Evolutionary conservation across 2,797 vertebrate species (phyloP).

Genomic region (Acrocephalus scirpaceus): DNA sequence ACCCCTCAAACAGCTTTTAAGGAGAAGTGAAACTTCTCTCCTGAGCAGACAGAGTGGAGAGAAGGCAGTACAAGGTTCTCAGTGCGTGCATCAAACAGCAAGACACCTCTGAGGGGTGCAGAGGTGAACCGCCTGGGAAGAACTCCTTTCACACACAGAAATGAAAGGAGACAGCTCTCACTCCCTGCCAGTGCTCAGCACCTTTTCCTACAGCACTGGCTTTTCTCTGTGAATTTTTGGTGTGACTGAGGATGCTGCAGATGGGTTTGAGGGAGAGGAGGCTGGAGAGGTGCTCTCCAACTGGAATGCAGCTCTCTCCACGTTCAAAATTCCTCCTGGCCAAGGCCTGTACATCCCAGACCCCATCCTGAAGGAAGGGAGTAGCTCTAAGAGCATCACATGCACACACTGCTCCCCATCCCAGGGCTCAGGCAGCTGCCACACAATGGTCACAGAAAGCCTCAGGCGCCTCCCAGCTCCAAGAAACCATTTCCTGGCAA

Average conservation of each 20-base stretch:
- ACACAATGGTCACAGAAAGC: accelerated
- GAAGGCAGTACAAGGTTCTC: not conserved
- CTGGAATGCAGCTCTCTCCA: not conserved
- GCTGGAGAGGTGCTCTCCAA: not conserved
- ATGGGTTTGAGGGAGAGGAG: not conserved
- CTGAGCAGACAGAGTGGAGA: not conserved
- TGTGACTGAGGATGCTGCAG: not conserved
- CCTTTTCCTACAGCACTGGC: not conserved
- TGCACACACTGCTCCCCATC: not conserved
- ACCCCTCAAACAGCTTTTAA: not conserved
- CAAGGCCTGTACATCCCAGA: not conserved
- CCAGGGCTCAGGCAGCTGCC: not conserved
- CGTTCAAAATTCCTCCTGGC: accelerated
- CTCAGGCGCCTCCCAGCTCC: not conserved
- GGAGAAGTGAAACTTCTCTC: not conserved
- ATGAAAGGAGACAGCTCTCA: not conserved
- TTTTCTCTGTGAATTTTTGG: not conserved
- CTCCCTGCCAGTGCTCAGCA: not conserved
- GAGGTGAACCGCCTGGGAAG: conserved; percentile 11
- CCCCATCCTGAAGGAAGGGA: not conserved
- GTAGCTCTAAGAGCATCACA: not conserved
- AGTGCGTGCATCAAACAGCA: conserved; percentile 9
- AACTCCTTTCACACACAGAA: not conserved
- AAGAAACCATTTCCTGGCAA: not conserved
- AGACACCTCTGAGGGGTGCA: not conserved